Conservation (phyloP, 2,797 vertebrate species). For the Lindbergichthys nudifrons region DNA sequence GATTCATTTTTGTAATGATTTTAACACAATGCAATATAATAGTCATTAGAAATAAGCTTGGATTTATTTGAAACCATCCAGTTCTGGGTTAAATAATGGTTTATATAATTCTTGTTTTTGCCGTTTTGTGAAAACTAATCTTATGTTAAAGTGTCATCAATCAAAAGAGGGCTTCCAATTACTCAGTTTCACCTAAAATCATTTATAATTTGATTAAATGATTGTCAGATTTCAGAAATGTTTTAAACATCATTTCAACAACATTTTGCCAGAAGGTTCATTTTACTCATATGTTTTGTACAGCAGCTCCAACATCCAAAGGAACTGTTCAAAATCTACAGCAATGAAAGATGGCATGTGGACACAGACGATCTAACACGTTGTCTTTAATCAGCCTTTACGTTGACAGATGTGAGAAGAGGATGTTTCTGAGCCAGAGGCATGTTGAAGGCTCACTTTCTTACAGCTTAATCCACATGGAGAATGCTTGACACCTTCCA, state of each 20-base stretch:
- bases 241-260: constrained; percentile 4
- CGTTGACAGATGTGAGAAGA: constrained; percentile 31
- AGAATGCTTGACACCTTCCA: constrained; percentile 30
- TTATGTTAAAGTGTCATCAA: neutral
- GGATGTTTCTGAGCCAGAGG: constrained; percentile 34
- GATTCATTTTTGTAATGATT: neutral
- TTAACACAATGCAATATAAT: neutral
- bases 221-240: constrained; percentile 8
- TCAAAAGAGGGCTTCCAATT: constrained; percentile 6
- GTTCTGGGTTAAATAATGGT: constrained; percentile 7
- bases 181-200: neutral
- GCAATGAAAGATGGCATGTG: constrained; percentile 5
- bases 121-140: neutral
- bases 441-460: constrained; percentile 24
- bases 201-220: constrained; percentile 7
- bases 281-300: constrained; percentile 12
- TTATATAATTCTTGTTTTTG: neutral
- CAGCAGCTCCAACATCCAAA: neutral
- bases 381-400: constrained; percentile 24
- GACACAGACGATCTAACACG: constrained; percentile 17
- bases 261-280: neutral
- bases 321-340: constrained; percentile 1
- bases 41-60: too few species aligned
- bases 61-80: neutral
- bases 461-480: constrained; percentile 48